phyloP scores from a whole-genome alignment of 2,113 vertebrate species.

The Malurus cyaneus region DNA sequence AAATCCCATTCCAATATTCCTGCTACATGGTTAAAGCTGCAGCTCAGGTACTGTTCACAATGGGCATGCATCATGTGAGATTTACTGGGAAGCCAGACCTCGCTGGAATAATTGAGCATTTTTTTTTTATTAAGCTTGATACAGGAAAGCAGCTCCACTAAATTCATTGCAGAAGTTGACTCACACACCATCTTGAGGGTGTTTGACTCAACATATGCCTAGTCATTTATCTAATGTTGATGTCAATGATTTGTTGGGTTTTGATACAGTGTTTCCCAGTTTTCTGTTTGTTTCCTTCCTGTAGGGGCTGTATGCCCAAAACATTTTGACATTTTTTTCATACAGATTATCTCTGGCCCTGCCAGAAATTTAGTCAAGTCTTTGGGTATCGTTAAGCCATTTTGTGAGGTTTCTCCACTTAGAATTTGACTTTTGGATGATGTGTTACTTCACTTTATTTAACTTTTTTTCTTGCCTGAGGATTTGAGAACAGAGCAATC shows the following conservation, averaged over 20 bases:
- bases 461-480: background rate
- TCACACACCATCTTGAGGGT: slow-evolving; percentile 48
- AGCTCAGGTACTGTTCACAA: background rate
- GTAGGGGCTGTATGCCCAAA: background rate
- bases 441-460: background rate
- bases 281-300: slow-evolving; percentile 44
- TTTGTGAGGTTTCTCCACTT: background rate
- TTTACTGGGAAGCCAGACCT: background rate
- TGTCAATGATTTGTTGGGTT: slow-evolving; percentile 20
- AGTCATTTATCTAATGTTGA: slow-evolving; percentile 26
- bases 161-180: slow-evolving; percentile 11
- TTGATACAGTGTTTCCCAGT: slow-evolving; percentile 10
- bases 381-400: background rate
- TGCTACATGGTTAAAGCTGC: background rate
- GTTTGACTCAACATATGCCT: slow-evolving; percentile 57
- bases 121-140: slow-evolving; percentile 32
- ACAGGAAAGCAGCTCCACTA: background rate
- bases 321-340: slow-evolving; percentile 3
- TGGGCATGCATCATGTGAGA: background rate
- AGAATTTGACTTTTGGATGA: background rate
- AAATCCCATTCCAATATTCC: background rate
- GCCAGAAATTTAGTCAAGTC: slow-evolving; percentile 12
- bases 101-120: background rate
- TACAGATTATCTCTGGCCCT: background rate
- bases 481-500: background rate